These are phyloP conservation scores for Oncorhynchus gorbuscha DNA, from an alignment of 2,113 vertebrate genomes.

Conservation along the genomic window DNA sequence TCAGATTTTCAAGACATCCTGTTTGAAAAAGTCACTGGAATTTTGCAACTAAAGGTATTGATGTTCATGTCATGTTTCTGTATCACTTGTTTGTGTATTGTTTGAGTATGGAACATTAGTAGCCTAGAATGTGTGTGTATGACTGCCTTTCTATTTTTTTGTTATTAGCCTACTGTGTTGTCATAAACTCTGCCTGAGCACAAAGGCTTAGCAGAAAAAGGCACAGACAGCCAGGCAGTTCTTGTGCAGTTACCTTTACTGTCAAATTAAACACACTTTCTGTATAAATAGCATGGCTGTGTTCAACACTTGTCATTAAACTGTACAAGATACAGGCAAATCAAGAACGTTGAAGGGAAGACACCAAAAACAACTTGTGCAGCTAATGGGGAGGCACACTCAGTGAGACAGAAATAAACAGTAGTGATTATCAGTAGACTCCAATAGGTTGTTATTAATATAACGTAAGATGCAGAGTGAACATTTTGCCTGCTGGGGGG, in stretches of 20 bases:
- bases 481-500: too few species aligned
- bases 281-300: slow-evolving; percentile 81
- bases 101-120: too few species aligned
- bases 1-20: background rate
- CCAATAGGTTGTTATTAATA: slow-evolving; percentile 19
- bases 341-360: slow-evolving; percentile 1
- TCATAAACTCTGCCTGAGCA: too few species aligned
- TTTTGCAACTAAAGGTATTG: too few species aligned
- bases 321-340: slow-evolving; percentile 51
- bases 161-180: background rate
- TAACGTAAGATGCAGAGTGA: too few species aligned
- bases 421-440: slow-evolving; percentile 11
- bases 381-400: slow-evolving; percentile 26
- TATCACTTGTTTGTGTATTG: background rate
- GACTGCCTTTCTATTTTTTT: background rate
- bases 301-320: slow-evolving; percentile 74
- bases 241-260: slow-evolving; percentile 79
- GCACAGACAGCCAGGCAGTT: slow-evolving; percentile 4
- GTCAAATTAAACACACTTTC: slow-evolving; percentile 91
- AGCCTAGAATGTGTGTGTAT: background rate
- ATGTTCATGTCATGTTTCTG: too few species aligned
- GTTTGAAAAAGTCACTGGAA: too few species aligned
- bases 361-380: slow-evolving; percentile 11
- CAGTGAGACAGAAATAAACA: slow-evolving; percentile 27
- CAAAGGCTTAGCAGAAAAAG: slow-evolving; percentile 6